These are phyloP conservation scores for Leptopilina drosophilae DNA, from an alignment of 2,888 invertebrate species.

Conservation along the genomic window DNA sequence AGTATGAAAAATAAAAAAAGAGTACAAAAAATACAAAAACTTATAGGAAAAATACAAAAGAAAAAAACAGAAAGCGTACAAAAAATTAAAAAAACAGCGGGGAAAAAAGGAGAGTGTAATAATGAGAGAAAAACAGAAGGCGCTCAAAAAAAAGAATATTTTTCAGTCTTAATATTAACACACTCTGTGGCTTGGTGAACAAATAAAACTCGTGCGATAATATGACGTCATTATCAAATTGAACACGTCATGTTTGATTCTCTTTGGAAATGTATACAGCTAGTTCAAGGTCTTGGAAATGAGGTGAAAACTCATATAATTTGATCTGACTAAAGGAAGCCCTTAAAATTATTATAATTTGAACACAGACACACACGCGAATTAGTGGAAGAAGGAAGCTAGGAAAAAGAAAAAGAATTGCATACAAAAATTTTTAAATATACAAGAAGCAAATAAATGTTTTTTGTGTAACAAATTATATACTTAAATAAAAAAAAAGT, in stretches of 20 bases:
- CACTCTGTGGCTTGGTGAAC: background rate
- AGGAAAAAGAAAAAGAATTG: no score
- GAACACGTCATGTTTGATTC: constrained; percentile 10
- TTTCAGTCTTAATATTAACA: constrained; percentile 2
- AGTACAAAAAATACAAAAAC: no score
- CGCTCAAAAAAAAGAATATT: background rate
- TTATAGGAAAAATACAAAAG: no score
- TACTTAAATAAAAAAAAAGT: no score
- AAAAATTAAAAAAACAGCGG: no score
- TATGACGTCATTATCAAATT: constrained; percentile 28
- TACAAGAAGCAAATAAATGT: no score
- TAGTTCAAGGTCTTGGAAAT: constrained; percentile 34
- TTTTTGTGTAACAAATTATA: no score
- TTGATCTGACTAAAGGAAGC: constrained; percentile 35
- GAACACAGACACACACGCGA: background rate
- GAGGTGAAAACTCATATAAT: constrained; percentile 11
- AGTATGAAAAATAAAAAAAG: no score
- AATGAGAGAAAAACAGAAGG: no score
- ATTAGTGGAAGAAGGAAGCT: background rate
- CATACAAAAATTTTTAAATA: no score
- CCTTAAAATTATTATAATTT: background rate
- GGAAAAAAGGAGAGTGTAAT: no score
- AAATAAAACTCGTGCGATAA: constrained; percentile 7
- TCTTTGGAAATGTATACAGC: constrained; percentile 26
- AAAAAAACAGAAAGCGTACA: no score